Base-by-base conservation (phyloP, 2,113 vertebrate species). In the Zapornia atra region DNA sequence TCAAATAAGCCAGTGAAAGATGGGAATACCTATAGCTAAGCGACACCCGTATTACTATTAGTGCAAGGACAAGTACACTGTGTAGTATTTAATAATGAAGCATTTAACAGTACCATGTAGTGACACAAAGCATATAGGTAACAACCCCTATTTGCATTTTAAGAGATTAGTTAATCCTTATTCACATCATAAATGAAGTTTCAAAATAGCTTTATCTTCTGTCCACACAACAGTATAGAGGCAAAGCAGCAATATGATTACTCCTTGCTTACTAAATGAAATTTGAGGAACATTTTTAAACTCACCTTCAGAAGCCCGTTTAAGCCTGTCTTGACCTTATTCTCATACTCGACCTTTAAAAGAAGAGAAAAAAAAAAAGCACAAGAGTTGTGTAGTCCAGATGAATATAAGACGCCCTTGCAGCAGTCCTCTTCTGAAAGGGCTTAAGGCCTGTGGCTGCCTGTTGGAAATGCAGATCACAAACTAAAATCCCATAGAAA, bases 391-490 rank as follows among this genome's bases (percentile, higher is more conserved):
- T 42, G 18, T 25, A 57, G 31, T 6, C 10, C 1, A 1, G 28
- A 44, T 15, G 54, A 86, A 34, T 5, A 46, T 24, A 59, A 70
- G 14, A 25, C 63, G 61, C 48, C 73, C 56, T 11, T 46, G 50
- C 4, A 86, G 75, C 25, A 65, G 50, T 4, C 29, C 38, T 68
- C 29, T 72, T 22, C 72, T 57, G 19, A 33, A 84, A 21, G 42
- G 29, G 40, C 75, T 92, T 77, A 61, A 86, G 0, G 31, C 19
- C 56, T 12, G 40, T 56, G 57, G 38, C 68, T 42, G 44, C 12
- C 90, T 91, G 61, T 81, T 83, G 70, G 87, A 92, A 92, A 95
- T 93, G 92, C 93, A 90, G 84, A 91, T 91, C 90, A 96, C 90
- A 90, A 77, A 73, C 70, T 88, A 85, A 92, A 83, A 31, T 26